Conservation (phyloP, 2,797 vertebrate genomes). For the Lagocephalus sceleratus region DNA sequence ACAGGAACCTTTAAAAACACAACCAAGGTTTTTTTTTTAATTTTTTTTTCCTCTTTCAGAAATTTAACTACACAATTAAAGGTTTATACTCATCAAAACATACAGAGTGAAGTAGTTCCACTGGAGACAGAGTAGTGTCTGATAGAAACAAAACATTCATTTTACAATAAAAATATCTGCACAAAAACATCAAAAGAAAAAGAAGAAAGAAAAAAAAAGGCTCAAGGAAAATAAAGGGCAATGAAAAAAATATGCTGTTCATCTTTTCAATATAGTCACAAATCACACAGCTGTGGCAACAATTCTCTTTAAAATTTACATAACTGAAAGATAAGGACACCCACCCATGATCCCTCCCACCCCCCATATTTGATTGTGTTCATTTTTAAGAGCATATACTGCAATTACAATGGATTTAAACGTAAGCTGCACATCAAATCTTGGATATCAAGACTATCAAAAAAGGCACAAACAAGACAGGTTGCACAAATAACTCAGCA, state of each 20-base stretch:
- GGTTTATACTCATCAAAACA: slow-evolving; percentile 71
- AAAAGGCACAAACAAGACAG: slow-evolving; percentile 80
- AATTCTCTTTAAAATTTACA: slow-evolving; percentile 73
- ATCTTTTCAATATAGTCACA: slow-evolving; percentile 73
- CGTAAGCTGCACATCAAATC: slow-evolving; percentile 78
- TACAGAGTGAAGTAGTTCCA: slow-evolving; percentile 75
- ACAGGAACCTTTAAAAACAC: slow-evolving; percentile 60
- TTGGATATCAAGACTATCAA: slow-evolving; percentile 77
- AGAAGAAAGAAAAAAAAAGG: slow-evolving; percentile 20
- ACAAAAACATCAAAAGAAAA: slow-evolving; percentile 58
- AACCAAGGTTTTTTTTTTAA: slow-evolving; percentile 45
- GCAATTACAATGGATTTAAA: slow-evolving; percentile 73
- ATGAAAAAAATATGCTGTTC: slow-evolving; percentile 65
- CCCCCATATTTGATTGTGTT: slow-evolving; percentile 58
- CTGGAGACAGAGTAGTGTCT: slow-evolving; percentile 78
- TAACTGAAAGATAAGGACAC: slow-evolving; percentile 56
- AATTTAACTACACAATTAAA: slow-evolving; percentile 75
- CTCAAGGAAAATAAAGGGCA: slow-evolving; percentile 38
- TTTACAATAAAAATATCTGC: slow-evolving; percentile 78
- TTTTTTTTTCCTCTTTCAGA: slow-evolving; percentile 32
- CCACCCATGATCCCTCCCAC: slow-evolving; percentile 17
- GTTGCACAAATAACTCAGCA: slow-evolving; percentile 75
- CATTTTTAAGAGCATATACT: slow-evolving; percentile 69
- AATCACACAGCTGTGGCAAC: slow-evolving; percentile 73
- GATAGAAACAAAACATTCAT: slow-evolving; percentile 81